A percentile compares a stretch with the other conserved stretches of the same genome.
These are phyloP conservation scores for Scleropages formosus DNA, from an alignment of 2,797 vertebrate species.

Conservation along the genomic window DNA sequence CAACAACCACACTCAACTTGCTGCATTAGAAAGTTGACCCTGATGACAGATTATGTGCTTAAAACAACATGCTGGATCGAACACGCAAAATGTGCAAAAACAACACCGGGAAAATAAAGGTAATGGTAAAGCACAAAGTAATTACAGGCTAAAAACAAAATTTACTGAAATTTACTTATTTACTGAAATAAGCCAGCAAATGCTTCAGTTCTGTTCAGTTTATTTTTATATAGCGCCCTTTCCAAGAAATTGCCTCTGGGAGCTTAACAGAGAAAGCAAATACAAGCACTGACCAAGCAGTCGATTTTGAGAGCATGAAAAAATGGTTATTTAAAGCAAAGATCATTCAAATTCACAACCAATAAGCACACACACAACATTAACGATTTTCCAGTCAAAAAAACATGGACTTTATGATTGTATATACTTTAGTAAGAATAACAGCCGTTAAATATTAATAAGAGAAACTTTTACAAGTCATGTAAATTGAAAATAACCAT, in stretches of 20 bases:
- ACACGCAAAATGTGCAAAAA: no score
- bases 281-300: no score
- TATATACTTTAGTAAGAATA: conserved; percentile 2
- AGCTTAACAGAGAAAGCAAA: not conserved
- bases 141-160: no score
- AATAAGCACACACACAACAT: not conserved
- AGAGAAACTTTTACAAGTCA: not conserved
- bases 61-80: no score
- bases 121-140: no score
- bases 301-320: no score
- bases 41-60: no score
- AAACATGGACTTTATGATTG: not conserved
- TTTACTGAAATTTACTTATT: no score
- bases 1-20: no score
- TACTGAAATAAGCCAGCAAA: not conserved
- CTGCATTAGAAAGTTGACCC: no score
- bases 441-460: not conserved
- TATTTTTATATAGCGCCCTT: no score
- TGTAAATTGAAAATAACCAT: conserved; percentile 15
- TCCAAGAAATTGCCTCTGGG: not conserved
- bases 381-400: not conserved
- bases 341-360: not conserved
- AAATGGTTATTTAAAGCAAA: not conserved
- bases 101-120: no score
- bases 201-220: not conserved